Conservation (phyloP, 2,888 invertebrate genomes). For the Cataglyphis livida region DNA sequence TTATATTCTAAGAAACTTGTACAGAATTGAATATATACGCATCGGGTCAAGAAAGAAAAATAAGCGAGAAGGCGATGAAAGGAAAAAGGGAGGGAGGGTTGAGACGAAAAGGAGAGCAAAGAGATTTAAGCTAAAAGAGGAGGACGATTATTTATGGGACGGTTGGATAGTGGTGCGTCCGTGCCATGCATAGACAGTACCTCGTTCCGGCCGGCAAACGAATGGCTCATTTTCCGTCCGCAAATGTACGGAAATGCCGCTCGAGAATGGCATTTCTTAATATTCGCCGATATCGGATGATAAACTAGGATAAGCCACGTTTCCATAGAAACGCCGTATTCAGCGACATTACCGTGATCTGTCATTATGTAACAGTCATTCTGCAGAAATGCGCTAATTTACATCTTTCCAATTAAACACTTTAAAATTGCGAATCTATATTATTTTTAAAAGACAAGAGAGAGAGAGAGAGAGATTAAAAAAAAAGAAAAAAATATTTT, state of each 20-base stretch:
- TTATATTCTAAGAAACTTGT: constrained; percentile 9
- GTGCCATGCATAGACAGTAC: constrained; percentile 85
- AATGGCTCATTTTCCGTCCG: constrained; percentile 82
- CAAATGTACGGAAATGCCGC: constrained; percentile 81
- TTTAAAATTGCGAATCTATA: background rate
- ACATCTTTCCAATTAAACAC: background rate
- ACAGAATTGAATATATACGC: background rate
- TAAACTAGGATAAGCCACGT: constrained; percentile 72
- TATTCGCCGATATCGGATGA: constrained; percentile 81
- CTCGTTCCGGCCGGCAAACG: constrained; percentile 80
- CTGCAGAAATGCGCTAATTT: background rate
- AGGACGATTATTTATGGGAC: constrained; percentile 83
- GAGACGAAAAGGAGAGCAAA: constrained; percentile 46
- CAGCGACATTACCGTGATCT: constrained; percentile 4
- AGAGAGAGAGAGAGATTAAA: background rate
- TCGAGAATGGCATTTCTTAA: constrained; percentile 83
- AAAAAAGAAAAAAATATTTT: background rate
- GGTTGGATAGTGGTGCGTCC: constrained; percentile 77
- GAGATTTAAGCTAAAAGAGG: constrained; percentile 47
- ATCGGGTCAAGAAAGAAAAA: constrained; percentile 32
- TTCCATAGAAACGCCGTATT: constrained; percentile 78
- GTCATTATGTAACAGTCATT: background rate
- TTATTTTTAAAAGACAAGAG: background rate
- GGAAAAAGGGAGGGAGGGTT: constrained; percentile 35
- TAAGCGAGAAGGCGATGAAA: constrained; percentile 49